These are phyloP conservation scores for Mantis religiosa DNA, from an alignment of 2,888 invertebrate genomes.

Conservation along the genomic window DNA sequence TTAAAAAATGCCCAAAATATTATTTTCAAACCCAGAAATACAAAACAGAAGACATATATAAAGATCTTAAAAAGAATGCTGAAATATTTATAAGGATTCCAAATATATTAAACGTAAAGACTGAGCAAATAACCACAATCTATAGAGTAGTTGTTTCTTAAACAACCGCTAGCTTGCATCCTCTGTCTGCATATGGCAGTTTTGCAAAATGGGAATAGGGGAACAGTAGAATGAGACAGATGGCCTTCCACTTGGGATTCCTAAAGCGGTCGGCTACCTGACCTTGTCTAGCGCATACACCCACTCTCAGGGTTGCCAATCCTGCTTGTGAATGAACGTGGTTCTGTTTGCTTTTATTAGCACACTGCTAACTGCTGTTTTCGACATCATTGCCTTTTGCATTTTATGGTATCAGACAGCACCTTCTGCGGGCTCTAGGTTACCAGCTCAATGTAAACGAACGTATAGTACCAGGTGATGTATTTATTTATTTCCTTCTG, in stretches of 20 bases:
- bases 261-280: not conserved
- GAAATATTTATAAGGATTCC: too few species aligned
- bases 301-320: not conserved
- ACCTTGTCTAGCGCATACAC: not conserved
- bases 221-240: not conserved
- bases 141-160: not conserved
- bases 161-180: not conserved
- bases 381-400: not conserved
- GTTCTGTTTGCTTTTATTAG: not conserved
- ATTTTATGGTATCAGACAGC: not conserved
- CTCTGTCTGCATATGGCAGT: not conserved
- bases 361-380: not conserved
- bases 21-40: too few species aligned
- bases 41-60: too few species aligned
- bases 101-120: too few species aligned
- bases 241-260: not conserved
- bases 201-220: not conserved
- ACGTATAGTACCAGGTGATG: too few species aligned
- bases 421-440: not conserved
- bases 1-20: too few species aligned
- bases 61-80: too few species aligned
- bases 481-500: too few species aligned
- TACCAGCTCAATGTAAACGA: not conserved
- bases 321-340: not conserved
- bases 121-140: too few species aligned